Evolutionary conservation across 2,888 invertebrate species (phyloP).

Genomic region (Macrophya alboannulata): DNA sequence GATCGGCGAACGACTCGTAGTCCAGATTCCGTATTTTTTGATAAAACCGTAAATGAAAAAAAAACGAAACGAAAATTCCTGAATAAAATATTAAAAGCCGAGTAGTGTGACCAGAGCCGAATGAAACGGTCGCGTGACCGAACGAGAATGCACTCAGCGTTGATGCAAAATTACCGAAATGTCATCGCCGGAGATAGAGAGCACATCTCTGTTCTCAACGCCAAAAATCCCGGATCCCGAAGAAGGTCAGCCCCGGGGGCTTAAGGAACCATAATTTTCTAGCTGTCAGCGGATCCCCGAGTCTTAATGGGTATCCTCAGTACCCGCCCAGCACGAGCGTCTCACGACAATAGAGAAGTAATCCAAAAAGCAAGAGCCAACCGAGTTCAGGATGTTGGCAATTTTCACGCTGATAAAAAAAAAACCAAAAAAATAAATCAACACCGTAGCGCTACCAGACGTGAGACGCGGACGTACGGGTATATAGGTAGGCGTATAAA

Average conservation of each 20-base stretch:
- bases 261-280: conserved; percentile 61
- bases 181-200: not conserved
- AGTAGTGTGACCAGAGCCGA: not conserved
- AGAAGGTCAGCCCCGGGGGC: conserved; percentile 49
- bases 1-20: not conserved
- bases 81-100: not conserved
- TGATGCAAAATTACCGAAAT: conserved; percentile 66
- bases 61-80: not conserved
- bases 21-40: conserved; percentile 19
- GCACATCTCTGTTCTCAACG: not conserved
- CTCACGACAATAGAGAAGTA: not conserved
- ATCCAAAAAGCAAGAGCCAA: not conserved
- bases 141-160: conserved; percentile 47
- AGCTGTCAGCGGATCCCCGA: conserved; percentile 58
- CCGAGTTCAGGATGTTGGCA: conserved; percentile 66
- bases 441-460: conserved; percentile 15
- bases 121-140: conserved; percentile 52
- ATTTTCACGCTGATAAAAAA: conserved; percentile 66
- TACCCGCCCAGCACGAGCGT: not conserved
- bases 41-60: no score
- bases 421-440: not conserved
- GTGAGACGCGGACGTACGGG: not conserved
- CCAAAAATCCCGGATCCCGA: conserved; percentile 48
- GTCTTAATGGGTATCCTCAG: conserved; percentile 52
- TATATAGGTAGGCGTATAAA: conserved; percentile 10